phyloP scores from a whole-genome alignment of 2,888 invertebrate genomes.

The Erebia aethiops region DNA sequence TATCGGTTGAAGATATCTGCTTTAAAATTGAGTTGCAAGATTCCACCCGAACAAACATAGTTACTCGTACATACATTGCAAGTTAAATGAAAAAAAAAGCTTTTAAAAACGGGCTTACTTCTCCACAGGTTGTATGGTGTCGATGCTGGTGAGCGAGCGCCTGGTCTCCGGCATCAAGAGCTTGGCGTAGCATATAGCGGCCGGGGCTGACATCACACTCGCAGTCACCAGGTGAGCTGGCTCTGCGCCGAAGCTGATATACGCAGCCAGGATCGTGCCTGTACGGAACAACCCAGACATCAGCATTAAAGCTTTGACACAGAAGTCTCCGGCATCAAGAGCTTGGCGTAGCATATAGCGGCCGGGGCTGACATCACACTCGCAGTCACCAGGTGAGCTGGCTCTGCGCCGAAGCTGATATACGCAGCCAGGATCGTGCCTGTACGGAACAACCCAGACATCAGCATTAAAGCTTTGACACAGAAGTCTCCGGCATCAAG shows the following conservation, averaged over 20 bases:
- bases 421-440: conserved; percentile 96
- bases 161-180: conserved; percentile 96
- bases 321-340: conserved; percentile 96
- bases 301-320: background rate
- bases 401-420: conserved; percentile 93
- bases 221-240: conserved; percentile 95
- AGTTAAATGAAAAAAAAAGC: too few relatives aligned
- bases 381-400: conserved; percentile 94
- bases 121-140: conserved; percentile 88
- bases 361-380: conserved; percentile 98
- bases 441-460: conserved; percentile 48
- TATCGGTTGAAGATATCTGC: too few relatives aligned
- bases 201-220: conserved; percentile 98
- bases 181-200: conserved; percentile 94
- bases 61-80: too few relatives aligned
- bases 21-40: too few relatives aligned
- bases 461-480: background rate
- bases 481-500: conserved; percentile 94
- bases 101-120: conserved; percentile 80
- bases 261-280: conserved; percentile 95
- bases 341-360: conserved; percentile 93
- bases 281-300: conserved; percentile 34
- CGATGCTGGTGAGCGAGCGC: conserved; percentile 88
- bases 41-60: too few relatives aligned
- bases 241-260: conserved; percentile 94